phyloP scores from a whole-genome alignment of 2,797 vertebrate genomes.

The Ceryle rudis region DNA sequence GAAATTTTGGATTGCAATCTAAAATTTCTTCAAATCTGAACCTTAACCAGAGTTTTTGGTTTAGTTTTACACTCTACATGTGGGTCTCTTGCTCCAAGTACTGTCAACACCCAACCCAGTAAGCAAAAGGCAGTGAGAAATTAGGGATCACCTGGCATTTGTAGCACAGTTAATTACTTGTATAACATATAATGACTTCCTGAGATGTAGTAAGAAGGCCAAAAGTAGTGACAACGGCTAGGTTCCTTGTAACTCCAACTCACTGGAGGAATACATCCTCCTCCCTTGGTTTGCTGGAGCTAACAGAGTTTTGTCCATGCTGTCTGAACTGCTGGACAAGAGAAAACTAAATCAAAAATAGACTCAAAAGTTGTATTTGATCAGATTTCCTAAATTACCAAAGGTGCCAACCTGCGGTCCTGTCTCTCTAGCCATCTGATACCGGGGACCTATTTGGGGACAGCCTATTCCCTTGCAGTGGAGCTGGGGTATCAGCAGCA shows the following conservation, averaged over 20 bases:
- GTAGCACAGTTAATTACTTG: conserved; percentile 24
- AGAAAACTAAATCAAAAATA: neutral
- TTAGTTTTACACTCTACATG: neutral
- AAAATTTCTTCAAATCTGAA: conserved; percentile 48
- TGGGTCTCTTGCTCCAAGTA: conserved; percentile 24
- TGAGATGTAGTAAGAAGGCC: neutral
- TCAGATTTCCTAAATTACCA: neutral
- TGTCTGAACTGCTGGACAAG: neutral
- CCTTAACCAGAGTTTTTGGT: conserved; percentile 7
- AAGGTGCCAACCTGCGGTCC: neutral
- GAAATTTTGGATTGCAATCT: neutral
- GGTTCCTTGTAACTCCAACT: neutral
- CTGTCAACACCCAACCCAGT: conserved; percentile 45
- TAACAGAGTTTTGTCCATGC: neutral
- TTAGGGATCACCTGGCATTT: neutral
- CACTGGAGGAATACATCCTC: neutral
- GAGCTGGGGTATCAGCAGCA: neutral
- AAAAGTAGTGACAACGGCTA: accelerated
- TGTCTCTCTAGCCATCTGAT: neutral
- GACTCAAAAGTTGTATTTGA: neutral
- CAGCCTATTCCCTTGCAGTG: neutral
- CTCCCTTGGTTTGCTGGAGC: neutral
- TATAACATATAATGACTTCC: neutral
- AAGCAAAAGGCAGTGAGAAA: conserved; percentile 10
- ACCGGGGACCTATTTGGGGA: neutral